Evolutionary conservation across 2,797 vertebrate species (phyloP).

Genomic region (Cynopterus sphinx): DNA sequence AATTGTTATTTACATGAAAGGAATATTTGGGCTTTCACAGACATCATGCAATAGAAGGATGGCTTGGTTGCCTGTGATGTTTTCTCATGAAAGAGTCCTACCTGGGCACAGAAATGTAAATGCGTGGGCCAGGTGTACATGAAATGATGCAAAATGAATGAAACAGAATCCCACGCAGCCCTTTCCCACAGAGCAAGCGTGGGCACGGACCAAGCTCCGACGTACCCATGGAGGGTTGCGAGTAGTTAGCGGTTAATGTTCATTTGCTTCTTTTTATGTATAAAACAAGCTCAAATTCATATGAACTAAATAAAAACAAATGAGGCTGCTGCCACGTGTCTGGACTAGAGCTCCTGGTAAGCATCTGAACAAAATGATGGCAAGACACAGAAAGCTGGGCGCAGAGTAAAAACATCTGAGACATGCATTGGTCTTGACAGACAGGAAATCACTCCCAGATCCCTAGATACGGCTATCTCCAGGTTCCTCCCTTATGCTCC

Average conservation of each 20-base stretch:
- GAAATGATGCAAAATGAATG: background rate
- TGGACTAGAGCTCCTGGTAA: slow-evolving; percentile 56
- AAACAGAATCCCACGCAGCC: background rate
- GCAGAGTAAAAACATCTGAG: slow-evolving; percentile 43
- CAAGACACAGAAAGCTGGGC: slow-evolving; percentile 41
- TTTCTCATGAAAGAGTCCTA: background rate
- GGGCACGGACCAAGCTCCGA: accelerated
- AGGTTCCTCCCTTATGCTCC: background rate
- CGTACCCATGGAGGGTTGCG: accelerated
- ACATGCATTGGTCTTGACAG: slow-evolving; percentile 48
- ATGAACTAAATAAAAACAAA: slow-evolving; percentile 71
- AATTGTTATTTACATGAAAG: background rate
- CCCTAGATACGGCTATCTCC: background rate
- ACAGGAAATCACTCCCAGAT: slow-evolving; percentile 66
- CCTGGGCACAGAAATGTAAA: background rate
- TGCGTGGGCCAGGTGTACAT: background rate
- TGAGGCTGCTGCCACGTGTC: slow-evolving; percentile 66
- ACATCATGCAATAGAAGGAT: background rate
- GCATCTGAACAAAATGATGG: slow-evolving; percentile 60
- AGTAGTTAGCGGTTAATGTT: background rate
- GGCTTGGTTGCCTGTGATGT: background rate
- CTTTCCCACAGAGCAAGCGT: accelerated
- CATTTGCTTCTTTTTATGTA: slow-evolving; percentile 47
- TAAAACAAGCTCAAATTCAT: slow-evolving; percentile 51
- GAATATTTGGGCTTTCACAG: background rate